These are phyloP conservation scores for Parnassius orleans DNA, from an alignment of 2,888 invertebrate genomes.

Conservation along the genomic window DNA sequence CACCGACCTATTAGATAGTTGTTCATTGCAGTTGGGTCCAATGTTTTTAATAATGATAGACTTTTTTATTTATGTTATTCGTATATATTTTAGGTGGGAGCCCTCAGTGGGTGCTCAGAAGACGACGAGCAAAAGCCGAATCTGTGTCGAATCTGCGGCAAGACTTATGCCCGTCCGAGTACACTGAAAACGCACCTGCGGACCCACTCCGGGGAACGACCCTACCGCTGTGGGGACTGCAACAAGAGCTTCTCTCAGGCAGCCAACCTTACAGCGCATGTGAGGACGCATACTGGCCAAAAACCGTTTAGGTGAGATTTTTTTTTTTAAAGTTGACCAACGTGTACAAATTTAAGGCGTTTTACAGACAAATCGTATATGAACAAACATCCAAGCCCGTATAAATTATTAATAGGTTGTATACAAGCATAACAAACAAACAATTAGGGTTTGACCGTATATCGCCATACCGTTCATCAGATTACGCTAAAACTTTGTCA, in stretches of 20 bases:
- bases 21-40: too few species aligned
- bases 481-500: too few species aligned
- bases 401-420: too few species aligned
- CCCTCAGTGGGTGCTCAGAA: slow-evolving; percentile 81
- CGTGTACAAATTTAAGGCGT: too few species aligned
- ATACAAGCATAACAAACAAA: too few species aligned
- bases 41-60: too few species aligned
- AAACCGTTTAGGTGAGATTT: slow-evolving; percentile 89
- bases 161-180: slow-evolving; percentile 97
- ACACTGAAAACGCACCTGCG: slow-evolving; percentile 98
- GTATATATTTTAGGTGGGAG: slow-evolving; percentile 54
- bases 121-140: slow-evolving; percentile 92
- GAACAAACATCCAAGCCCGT: too few species aligned
- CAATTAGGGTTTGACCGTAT: too few species aligned
- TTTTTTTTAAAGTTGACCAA: too few species aligned
- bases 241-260: slow-evolving; percentile 99
- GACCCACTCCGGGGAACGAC: slow-evolving; percentile 97
- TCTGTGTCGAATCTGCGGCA: slow-evolving; percentile 96
- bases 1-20: too few species aligned
- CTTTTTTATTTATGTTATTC: background rate
- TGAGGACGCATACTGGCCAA: slow-evolving; percentile 97
- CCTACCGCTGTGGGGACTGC: slow-evolving; percentile 94
- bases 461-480: too few species aligned
- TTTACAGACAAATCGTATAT: too few species aligned
- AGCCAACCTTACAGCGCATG: slow-evolving; percentile 98